Evolutionary conservation across 1,140 invertebrate species (phyloP).

Genomic region (Capitella teleta): DNA sequence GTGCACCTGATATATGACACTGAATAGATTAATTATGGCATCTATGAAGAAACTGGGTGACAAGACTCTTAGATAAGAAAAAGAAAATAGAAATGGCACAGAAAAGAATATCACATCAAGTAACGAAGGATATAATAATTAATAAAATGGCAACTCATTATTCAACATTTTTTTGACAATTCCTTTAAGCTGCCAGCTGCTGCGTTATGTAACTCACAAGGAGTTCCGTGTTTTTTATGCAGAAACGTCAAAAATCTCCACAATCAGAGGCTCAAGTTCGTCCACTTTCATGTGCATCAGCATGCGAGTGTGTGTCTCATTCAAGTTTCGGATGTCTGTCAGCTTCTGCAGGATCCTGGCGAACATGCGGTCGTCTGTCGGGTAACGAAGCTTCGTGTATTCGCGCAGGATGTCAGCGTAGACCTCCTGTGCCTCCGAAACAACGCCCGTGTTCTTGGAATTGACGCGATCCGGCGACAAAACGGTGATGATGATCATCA

Average conservation of each 20-base stretch:
- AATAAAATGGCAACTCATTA: too few relatives aligned
- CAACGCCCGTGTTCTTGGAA: constrained; percentile 14
- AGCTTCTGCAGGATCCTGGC: constrained; percentile 31
- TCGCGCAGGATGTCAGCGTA: constrained; percentile 26
- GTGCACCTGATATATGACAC: too few relatives aligned
- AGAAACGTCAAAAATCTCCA: constrained; percentile 34
- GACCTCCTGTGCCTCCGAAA: constrained; percentile 25
- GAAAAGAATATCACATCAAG: too few relatives aligned
- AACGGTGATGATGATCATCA: constrained; percentile 25
- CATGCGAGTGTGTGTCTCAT: constrained; percentile 36
- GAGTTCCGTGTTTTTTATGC: background rate
- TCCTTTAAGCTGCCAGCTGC: too few relatives aligned
- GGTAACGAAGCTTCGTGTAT: constrained; percentile 21
- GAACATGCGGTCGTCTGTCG: constrained; percentile 22
- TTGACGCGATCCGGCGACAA: constrained; percentile 28
- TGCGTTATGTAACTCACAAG: too few relatives aligned
- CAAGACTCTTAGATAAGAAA: too few relatives aligned
- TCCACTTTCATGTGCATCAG: constrained; percentile 30
- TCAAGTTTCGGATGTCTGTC: constrained; percentile 32
- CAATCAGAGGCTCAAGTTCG: constrained; percentile 29
- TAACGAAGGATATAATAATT: too few relatives aligned
- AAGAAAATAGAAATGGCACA: too few relatives aligned
- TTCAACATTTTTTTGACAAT: too few relatives aligned
- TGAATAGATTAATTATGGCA: too few relatives aligned
- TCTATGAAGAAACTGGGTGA: too few relatives aligned